phyloP scores from a whole-genome alignment of 2,888 invertebrate species.

The Apantesis nais region DNA sequence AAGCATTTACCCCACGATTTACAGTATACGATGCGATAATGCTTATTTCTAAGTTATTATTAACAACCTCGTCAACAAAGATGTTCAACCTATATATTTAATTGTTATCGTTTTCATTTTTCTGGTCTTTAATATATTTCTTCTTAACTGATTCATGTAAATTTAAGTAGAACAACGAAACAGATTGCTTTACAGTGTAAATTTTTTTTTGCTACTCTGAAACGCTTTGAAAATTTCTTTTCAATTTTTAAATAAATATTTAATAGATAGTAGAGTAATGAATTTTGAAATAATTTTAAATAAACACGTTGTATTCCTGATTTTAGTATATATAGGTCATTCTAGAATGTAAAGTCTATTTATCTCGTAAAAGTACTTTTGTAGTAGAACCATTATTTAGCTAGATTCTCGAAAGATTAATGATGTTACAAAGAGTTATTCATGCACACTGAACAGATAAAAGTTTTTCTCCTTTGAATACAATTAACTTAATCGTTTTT shows the following conservation, averaged over 20 bases:
- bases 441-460: slow-evolving; percentile 10
- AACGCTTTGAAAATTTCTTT: too few species aligned
- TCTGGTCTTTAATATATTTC: not conserved
- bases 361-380: not conserved
- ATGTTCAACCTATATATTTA: too few species aligned
- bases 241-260: not conserved
- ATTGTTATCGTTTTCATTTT: not conserved
- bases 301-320: not conserved
- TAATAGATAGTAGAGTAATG: not conserved
- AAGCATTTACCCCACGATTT: too few species aligned
- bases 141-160: not conserved
- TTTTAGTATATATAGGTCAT: not conserved
- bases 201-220: not conserved
- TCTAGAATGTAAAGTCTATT: not conserved
- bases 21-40: too few species aligned
- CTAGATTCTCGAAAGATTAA: slow-evolving; percentile 6
- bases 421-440: slow-evolving; percentile 10
- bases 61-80: too few species aligned
- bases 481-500: slow-evolving; percentile 1
- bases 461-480: slow-evolving; percentile 3
- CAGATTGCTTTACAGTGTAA: not conserved
- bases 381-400: not conserved
- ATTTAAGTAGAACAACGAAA: not conserved
- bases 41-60: too few species aligned
- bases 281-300: not conserved